Conservation (phyloP, 1,140 invertebrate genomes). For the Panulirus ornatus region DNA sequence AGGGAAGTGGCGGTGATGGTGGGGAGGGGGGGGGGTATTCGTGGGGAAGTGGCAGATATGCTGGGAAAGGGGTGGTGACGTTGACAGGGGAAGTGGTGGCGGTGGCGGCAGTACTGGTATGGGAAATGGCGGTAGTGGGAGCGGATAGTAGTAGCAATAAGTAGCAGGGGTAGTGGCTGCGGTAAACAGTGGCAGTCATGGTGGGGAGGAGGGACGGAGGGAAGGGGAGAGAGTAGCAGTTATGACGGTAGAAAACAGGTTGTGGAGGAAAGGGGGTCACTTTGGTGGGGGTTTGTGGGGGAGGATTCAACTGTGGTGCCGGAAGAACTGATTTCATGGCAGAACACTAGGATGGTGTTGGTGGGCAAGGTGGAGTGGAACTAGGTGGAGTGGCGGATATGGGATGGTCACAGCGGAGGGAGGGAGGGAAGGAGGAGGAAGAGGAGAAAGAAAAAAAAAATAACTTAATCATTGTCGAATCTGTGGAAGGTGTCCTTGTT, state of each 20-base stretch:
- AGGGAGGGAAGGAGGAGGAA: too few relatives aligned
- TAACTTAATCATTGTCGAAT: too few relatives aligned
- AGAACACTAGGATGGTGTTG: background rate
- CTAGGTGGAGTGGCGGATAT: too few relatives aligned
- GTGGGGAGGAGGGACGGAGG: background rate
- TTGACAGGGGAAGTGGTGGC: background rate
- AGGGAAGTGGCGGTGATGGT: slow-evolving; percentile 13
- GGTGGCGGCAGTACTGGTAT: slow-evolving; percentile 5
- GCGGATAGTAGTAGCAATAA: background rate
- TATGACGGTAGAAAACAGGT: background rate
- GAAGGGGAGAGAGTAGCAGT: background rate
- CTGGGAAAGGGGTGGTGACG: background rate
- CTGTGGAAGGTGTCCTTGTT: too few relatives aligned
- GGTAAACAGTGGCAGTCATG: background rate
- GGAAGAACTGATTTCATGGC: background rate
- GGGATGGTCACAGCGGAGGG: too few relatives aligned
- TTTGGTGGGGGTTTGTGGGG: background rate
- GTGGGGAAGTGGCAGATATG: background rate
- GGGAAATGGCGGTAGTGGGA: background rate
- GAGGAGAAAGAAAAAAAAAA: too few relatives aligned
- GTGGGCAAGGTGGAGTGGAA: too few relatives aligned
- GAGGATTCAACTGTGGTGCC: too few relatives aligned
- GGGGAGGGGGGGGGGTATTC: background rate
- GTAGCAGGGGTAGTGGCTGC: background rate
- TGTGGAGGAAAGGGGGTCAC: background rate